Evolutionary conservation across 1,140 invertebrate genomes (phyloP).

Genomic region (Probaryconus sp.): DNA sequence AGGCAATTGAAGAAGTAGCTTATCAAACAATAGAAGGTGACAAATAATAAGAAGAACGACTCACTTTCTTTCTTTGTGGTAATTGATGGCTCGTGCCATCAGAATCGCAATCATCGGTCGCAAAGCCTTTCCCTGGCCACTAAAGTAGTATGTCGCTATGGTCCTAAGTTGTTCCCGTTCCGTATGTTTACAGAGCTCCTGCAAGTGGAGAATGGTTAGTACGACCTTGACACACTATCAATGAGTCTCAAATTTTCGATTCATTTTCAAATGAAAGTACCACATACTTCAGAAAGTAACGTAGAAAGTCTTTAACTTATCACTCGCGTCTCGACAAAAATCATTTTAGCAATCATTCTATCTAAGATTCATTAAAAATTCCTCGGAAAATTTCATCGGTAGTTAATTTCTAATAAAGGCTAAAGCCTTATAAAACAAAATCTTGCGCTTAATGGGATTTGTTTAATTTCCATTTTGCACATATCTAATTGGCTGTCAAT

Average conservation of each 20-base stretch:
- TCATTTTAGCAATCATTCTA: no score
- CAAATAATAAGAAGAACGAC: slow-evolving; percentile 59
- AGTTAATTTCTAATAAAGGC: no score
- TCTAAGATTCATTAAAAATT: no score
- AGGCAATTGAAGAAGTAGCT: not conserved
- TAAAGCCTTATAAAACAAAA: no score
- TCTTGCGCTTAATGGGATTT: no score
- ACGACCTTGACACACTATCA: slow-evolving; percentile 57
- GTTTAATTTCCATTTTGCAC: no score
- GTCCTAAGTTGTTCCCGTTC: slow-evolving; percentile 88
- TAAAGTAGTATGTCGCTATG: slow-evolving; percentile 97
- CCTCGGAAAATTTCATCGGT: no score
- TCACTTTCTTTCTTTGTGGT: slow-evolving; percentile 91
- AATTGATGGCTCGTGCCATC: slow-evolving; percentile 94
- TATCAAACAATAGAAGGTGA: slow-evolving; percentile 32
- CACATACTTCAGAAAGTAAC: slow-evolving; percentile 44
- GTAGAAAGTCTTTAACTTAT: slow-evolving; percentile 54
- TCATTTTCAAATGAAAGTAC: slow-evolving; percentile 49
- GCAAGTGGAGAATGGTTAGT: slow-evolving; percentile 69
- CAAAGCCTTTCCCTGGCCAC: slow-evolving; percentile 96
- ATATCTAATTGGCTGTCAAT: no score
- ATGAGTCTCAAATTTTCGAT: slow-evolving; percentile 36
- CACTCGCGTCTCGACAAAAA: slow-evolving; percentile 36
- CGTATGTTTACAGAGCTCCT: slow-evolving; percentile 88
- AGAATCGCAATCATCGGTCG: slow-evolving; percentile 94